A percentile compares a stretch with the other conserved stretches of the same genome.
phyloP scores from a whole-genome alignment of 2,888 invertebrate genomes.

The Phortica okadai region DNA sequence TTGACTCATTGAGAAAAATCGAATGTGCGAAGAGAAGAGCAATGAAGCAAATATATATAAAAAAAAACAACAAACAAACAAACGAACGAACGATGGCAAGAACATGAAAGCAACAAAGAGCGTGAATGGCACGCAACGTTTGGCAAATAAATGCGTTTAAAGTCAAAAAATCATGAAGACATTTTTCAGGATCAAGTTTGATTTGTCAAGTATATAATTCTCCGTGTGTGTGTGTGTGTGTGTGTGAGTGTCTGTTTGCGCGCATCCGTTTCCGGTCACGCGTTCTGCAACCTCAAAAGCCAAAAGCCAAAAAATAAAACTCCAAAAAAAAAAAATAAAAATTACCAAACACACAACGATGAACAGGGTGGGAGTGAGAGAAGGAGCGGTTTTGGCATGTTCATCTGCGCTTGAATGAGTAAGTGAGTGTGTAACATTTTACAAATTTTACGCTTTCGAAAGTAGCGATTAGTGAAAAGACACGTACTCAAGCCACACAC shows the following conservation, averaged over 20 bases:
- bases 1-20: neutral
- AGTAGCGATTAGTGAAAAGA: slow-evolving; percentile 65
- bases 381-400: too few relatives aligned
- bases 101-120: slow-evolving; percentile 8
- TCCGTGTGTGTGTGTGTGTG: neutral
- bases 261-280: neutral
- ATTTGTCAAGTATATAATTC: neutral
- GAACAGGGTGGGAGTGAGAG: too few relatives aligned
- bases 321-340: too few relatives aligned
- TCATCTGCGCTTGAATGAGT: neutral
- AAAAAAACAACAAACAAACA: neutral
- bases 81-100: neutral
- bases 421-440: slow-evolving; percentile 43
- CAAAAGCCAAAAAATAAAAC: neutral
- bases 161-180: slow-evolving; percentile 29
- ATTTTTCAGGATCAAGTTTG: slow-evolving; percentile 3
- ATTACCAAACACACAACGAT: too few relatives aligned
- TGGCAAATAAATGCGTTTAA: too few relatives aligned
- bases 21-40: neutral
- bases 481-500: slow-evolving; percentile 54
- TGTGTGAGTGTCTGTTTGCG: neutral
- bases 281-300: neutral
- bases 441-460: slow-evolving; percentile 55
- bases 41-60: neutral
- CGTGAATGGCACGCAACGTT: too few relatives aligned